These are phyloP conservation scores for rat (Rattus norvegicus) DNA, from an alignment of 2,113 vertebrate species.

Conservation along the genomic window DNA sequence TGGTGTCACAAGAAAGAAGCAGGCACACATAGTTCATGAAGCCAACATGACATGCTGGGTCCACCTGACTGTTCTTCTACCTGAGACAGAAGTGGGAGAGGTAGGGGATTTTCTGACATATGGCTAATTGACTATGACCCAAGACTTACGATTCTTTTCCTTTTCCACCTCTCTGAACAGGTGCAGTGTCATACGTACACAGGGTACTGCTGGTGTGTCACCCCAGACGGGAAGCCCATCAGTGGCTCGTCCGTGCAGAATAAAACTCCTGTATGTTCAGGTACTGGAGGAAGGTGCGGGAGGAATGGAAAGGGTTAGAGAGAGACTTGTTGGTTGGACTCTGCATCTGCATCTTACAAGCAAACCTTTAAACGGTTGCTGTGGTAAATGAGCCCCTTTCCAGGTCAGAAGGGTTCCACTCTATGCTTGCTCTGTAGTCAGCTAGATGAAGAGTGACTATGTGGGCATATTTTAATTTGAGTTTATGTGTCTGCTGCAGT, in stretches of 20 bases:
- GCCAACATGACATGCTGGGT: not conserved
- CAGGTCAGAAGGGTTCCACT: not conserved
- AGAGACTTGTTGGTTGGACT: not conserved
- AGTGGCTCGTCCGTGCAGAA: slow-evolving; percentile 99
- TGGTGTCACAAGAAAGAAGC: not conserved
- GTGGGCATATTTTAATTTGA: not conserved
- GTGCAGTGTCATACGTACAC: slow-evolving; percentile 99
- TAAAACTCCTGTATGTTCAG: slow-evolving; percentile 99
- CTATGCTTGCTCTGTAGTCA: not conserved
- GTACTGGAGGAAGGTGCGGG: slow-evolving; percentile 87
- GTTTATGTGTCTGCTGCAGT: not conserved
- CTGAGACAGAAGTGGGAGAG: not conserved
- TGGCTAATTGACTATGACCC: not conserved
- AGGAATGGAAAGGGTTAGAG: slow-evolving; percentile 31
- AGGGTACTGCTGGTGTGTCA: slow-evolving; percentile 99
- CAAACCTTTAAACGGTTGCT: not conserved
- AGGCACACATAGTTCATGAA: not conserved
- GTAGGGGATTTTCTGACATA: rapidly evolving
- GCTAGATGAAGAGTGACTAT: not conserved
- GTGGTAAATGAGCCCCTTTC: not conserved
- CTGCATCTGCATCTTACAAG: not conserved
- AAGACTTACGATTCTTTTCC: slow-evolving; percentile 59
- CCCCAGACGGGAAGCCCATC: slow-evolving; percentile 96
- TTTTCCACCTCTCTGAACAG: slow-evolving; percentile 85
- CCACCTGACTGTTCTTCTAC: too few relatives aligned